These are phyloP conservation scores for Sprattus sprattus DNA, from an alignment of 2,113 vertebrate species.

Conservation along the genomic window DNA sequence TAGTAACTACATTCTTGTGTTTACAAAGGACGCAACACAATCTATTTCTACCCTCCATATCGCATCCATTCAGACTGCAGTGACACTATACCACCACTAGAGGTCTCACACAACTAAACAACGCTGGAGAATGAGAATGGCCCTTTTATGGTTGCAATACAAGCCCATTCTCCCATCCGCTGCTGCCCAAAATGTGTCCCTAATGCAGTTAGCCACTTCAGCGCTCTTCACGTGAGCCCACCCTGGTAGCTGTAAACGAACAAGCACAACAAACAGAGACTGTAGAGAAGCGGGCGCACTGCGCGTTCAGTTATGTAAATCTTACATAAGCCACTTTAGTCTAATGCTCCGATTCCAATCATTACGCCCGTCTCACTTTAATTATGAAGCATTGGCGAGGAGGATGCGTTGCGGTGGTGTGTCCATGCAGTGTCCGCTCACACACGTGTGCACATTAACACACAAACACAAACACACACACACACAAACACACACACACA, in stretches of 20 bases:
- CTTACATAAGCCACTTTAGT: constrained; percentile 31
- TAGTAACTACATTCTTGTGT: neutral
- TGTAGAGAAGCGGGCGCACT: too few relatives aligned
- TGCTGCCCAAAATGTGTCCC: constrained; percentile 45
- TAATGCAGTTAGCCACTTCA: constrained; percentile 51
- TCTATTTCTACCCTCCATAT: constrained; percentile 24
- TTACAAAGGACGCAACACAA: neutral
- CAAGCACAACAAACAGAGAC: neutral
- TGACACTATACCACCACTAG: constrained; percentile 26
- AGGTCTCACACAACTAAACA: constrained; percentile 12
- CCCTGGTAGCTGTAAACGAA: constrained; percentile 8
- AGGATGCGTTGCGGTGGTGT: too few relatives aligned
- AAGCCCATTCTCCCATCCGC: constrained; percentile 48
- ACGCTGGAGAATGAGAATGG: constrained; percentile 16
- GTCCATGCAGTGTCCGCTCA: too few relatives aligned
- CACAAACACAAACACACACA: neutral
- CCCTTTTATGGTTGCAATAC: constrained; percentile 47
- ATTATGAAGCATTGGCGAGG: neutral
- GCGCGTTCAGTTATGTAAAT: constrained; percentile 29
- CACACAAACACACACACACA: neutral
- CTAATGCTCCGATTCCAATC: neutral
- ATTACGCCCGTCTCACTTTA: constrained; percentile 16
- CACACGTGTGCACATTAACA: neutral
- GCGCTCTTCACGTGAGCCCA: constrained; percentile 43
- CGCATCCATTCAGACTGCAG: constrained; percentile 36